Percentiles rank a stretch among this genome's conserved stretches.
These are phyloP conservation scores for Fratercula arctica DNA, from an alignment of 2,797 vertebrate genomes.

Conservation along the genomic window DNA sequence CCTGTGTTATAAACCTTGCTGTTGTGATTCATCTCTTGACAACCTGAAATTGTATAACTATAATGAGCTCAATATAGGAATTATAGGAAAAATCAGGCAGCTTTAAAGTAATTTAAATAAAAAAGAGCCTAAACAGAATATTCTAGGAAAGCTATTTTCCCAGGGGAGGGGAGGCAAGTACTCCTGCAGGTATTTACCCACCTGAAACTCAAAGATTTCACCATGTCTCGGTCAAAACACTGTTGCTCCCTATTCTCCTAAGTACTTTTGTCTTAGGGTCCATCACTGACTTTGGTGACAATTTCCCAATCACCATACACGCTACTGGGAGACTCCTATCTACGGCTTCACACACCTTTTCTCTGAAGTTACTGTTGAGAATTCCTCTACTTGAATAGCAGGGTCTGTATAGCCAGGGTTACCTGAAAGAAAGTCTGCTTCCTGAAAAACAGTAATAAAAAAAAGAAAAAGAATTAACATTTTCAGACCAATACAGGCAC, in stretches of 20 bases:
- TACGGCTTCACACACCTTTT: constrained; percentile 74
- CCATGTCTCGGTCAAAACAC: not conserved
- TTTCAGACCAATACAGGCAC: not conserved
- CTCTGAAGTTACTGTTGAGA: constrained; percentile 62
- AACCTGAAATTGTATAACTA: not conserved
- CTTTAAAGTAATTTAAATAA: not conserved
- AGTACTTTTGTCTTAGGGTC: not conserved
- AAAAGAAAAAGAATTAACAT: not conserved
- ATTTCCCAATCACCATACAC: not conserved
- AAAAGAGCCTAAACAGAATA: not conserved
- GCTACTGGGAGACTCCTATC: not conserved
- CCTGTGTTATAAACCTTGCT: not conserved
- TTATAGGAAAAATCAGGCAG: not conserved
- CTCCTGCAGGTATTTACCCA: not conserved
- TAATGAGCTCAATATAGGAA: not conserved
- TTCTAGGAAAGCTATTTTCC: not conserved
- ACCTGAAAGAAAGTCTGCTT: constrained; percentile 76
- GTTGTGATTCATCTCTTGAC: not conserved
- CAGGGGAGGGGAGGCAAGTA: not conserved
- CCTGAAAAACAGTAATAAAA: constrained; percentile 71
- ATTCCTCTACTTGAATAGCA: constrained; percentile 77
- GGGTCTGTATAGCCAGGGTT: constrained; percentile 83
- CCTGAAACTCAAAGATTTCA: not conserved
- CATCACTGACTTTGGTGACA: not conserved
- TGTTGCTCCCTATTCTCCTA: not conserved